A percentile compares a stretch with the other conserved stretches of the same genome.
phyloP scores from a whole-genome alignment of 2,888 invertebrate genomes.

The Oligia strigilis region DNA sequence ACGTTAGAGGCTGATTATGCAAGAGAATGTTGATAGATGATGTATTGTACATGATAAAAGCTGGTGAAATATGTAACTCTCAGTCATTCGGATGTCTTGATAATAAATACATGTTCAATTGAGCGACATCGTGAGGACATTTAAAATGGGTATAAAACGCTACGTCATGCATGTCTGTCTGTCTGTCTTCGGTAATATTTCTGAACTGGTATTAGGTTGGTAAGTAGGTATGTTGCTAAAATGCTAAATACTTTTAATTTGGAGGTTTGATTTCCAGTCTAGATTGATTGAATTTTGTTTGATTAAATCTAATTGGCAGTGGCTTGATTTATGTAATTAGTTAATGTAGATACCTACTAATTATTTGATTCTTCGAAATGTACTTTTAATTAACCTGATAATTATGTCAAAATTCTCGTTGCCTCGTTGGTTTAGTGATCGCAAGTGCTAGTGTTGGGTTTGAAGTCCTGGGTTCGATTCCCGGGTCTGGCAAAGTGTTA shows the following conservation, averaged over 20 bases:
- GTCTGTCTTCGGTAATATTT: not conserved
- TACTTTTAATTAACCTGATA: not conserved
- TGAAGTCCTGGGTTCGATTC: not conserved
- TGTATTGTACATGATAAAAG: not conserved
- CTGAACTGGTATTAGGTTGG: not conserved
- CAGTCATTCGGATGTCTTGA: not conserved
- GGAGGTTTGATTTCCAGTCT: not conserved
- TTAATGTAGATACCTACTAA: not conserved
- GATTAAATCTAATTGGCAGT: not conserved
- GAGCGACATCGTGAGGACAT: not conserved
- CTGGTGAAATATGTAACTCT: not conserved
- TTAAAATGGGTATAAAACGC: not conserved
- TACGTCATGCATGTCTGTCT: not conserved
- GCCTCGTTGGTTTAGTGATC: not conserved
- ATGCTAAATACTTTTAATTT: constrained; percentile 6
- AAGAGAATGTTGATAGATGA: too few relatives aligned
- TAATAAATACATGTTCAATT: not conserved
- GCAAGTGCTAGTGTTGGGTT: not conserved
- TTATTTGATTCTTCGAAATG: constrained; percentile 11
- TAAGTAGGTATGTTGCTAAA: not conserved
- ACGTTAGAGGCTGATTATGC: not conserved
- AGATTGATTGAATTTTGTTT: not conserved
- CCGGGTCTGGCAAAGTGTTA: too few relatives aligned
- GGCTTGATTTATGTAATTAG: not conserved
- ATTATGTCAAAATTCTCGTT: not conserved